These are phyloP conservation scores for Notothenia rossii DNA, from an alignment of 2,113 vertebrate genomes.

Conservation along the genomic window DNA sequence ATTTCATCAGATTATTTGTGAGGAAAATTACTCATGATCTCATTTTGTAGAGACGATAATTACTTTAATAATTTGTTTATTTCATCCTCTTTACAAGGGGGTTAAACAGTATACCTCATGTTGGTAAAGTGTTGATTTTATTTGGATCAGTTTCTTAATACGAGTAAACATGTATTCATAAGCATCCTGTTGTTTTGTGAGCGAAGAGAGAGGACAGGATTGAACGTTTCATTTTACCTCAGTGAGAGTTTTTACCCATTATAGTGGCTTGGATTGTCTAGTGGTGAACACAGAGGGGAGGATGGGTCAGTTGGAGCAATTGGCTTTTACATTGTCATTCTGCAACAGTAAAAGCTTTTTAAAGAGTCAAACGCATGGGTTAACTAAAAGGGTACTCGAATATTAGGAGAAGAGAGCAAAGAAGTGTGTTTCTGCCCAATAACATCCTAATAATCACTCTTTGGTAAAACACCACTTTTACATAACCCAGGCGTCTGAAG, in stretches of 20 bases:
- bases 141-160: conserved; percentile 60
- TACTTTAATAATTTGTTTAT: conserved; percentile 48
- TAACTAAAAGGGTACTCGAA: no score
- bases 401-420: not conserved
- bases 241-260: conserved; percentile 39
- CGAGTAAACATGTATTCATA: conserved; percentile 13
- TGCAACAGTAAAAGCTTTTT: conserved; percentile 9
- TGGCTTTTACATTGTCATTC: conserved; percentile 30
- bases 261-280: conserved; percentile 30
- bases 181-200: conserved; percentile 45
- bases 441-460: not conserved
- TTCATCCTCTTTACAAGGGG: conserved; percentile 41
- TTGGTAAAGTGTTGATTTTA: conserved; percentile 67
- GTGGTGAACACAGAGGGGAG: conserved; percentile 5
- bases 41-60: conserved; percentile 57
- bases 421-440: not conserved
- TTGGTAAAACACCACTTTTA: conserved; percentile 4
- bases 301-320: not conserved
- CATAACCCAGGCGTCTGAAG: conserved; percentile 18
- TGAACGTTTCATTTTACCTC: conserved; percentile 61
- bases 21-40: conserved; percentile 21
- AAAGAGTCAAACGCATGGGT: not conserved
- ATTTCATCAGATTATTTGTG: conserved; percentile 9
- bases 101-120: conserved; percentile 73
- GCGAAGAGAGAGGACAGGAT: conserved; percentile 25